Base-by-base conservation (phyloP, 2,113 vertebrate genomes). In the Tragelaphus imberbis region DNA sequence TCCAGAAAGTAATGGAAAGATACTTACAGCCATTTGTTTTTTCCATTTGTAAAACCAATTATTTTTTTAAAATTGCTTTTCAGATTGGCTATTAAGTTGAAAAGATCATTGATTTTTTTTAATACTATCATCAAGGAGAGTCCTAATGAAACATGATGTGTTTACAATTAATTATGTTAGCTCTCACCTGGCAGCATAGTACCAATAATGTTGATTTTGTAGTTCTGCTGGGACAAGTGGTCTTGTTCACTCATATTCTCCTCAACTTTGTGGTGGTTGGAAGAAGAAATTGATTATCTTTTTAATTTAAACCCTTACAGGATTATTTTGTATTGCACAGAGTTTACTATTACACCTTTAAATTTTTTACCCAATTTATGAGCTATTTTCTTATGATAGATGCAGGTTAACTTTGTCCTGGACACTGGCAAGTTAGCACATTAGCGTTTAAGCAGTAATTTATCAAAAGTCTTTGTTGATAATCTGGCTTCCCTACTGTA, bases 61-160 rank as follows among this genome's bases (percentile, higher is more conserved):
- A 92, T 91, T 98, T 98, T 97, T 94, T 87, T 98, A 61, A 98
- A 98, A 98, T 97, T 97, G 96, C 97, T 98, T 98, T 98, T 97
- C 81, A 91, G n/a, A 85, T 88, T 98, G 95, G 90, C 97, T 90
- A 61, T 97, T 97, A 96, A 98, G 97, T 97, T 97, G 68, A 97
- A 98, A 98, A 96, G 77, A 97, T 97, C 95, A 98, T 98, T 98
- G 98, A 97, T 97, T 92, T 97, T 97, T 89, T 88, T 94, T 55
- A 49, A 95, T 88, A 90, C n/a, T 84, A 51, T 27, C 90, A 75
- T 97, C 30, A 96, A 96, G 81, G 51, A 95, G 53, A 81, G 51
- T 98, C 71, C 82, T 95, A 97, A 97, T 98, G 95, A 93, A 97
- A 44, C 86, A 75, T 92, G 97, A 97, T 97, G 71, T 98, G 81